These are phyloP conservation scores for Capitulum mitella DNA, from an alignment of 2,888 invertebrate species.

Conservation along the genomic window DNA sequence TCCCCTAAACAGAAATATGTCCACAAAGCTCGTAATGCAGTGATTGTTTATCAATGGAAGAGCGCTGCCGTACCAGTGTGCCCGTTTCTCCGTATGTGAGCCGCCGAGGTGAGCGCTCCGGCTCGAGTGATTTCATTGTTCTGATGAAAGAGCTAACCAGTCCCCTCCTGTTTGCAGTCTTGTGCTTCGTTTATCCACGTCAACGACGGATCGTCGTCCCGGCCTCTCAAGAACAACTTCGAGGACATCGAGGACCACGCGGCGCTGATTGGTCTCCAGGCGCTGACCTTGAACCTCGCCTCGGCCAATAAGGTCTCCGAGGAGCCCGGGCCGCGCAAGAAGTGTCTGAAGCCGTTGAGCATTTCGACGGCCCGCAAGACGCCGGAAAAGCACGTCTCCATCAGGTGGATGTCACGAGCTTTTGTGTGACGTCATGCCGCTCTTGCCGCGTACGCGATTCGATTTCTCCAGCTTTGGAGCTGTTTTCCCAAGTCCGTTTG, in stretches of 20 bases:
- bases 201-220: background rate
- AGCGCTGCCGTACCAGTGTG: too few relatives aligned
- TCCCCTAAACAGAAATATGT: too few relatives aligned
- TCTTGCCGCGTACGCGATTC: too few relatives aligned
- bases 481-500: too few relatives aligned
- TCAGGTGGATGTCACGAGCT: background rate
- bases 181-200: conserved; percentile 8
- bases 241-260: background rate
- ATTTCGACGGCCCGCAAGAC: background rate
- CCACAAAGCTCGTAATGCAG: too few relatives aligned
- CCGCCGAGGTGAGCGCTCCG: too few relatives aligned
- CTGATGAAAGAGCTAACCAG: background rate
- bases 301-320: background rate
- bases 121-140: too few relatives aligned
- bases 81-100: too few relatives aligned
- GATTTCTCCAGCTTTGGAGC: too few relatives aligned
- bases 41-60: too few relatives aligned
- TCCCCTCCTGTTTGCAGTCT: background rate
- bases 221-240: background rate
- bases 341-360: background rate
- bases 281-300: conserved; percentile 8
- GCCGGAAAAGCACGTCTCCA: conserved; percentile 7
- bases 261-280: conserved; percentile 5
- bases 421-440: too few relatives aligned
- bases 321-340: background rate